Conservation (phyloP, 2,888 invertebrate species). For the Andrena flavipes region DNA sequence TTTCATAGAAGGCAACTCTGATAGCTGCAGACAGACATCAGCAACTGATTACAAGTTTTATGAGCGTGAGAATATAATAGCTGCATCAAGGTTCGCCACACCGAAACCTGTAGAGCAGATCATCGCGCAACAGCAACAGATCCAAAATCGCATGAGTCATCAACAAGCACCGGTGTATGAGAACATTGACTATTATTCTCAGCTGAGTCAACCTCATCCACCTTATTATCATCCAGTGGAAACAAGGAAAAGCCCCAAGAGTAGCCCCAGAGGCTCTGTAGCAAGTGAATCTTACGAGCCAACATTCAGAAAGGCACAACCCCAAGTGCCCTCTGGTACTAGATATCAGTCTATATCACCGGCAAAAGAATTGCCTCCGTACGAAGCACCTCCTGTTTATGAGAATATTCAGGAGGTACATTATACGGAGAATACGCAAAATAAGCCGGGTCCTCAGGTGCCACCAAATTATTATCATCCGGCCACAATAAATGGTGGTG, state of each 20-base stretch:
- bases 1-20: slow-evolving; percentile 85
- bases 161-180: slow-evolving; percentile 89
- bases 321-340: slow-evolving; percentile 90
- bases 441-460: slow-evolving; percentile 85
- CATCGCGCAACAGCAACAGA: slow-evolving; percentile 82
- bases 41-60: slow-evolving; percentile 86
- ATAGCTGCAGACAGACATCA: slow-evolving; percentile 73
- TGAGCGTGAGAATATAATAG: slow-evolving; percentile 91
- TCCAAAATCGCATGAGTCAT: slow-evolving; percentile 70
- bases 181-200: slow-evolving; percentile 92
- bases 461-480: slow-evolving; percentile 82
- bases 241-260: slow-evolving; percentile 84
- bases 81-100: slow-evolving; percentile 91
- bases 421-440: slow-evolving; percentile 76
- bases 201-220: slow-evolving; percentile 85
- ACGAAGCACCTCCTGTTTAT: slow-evolving; percentile 87
- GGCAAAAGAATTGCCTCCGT: slow-evolving; percentile 86
- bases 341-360: slow-evolving; percentile 87
- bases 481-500: slow-evolving; percentile 90
- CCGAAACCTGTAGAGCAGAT: slow-evolving; percentile 90
- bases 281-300: slow-evolving; percentile 84
- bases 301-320: slow-evolving; percentile 91
- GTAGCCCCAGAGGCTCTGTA: slow-evolving; percentile 82
- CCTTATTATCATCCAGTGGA: slow-evolving; percentile 88
- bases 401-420: slow-evolving; percentile 88